Percentiles rank a stretch among this genome's conserved stretches.
Evolutionary conservation across 23 tunicate genomes (phyloP).

Genomic region (Oikopleura vanhoeffeni): DNA sequence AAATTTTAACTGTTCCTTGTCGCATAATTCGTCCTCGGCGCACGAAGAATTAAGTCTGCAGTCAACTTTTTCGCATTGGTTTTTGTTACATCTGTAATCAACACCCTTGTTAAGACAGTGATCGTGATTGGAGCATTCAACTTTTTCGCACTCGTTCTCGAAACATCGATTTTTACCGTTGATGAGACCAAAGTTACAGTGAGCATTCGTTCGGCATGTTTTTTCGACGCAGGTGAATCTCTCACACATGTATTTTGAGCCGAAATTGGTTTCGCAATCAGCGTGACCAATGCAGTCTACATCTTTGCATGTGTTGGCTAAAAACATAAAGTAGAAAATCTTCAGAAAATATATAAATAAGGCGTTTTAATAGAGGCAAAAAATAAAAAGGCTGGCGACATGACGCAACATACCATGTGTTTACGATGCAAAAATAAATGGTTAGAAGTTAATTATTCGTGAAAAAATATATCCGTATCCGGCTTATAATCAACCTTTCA

Average conservation of each 20-base stretch:
- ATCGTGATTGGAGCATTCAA: not conserved
- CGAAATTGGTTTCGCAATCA: not conserved
- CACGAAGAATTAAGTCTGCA: not conserved
- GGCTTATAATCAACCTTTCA: no score
- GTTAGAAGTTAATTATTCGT: no score
- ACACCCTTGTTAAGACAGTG: not conserved
- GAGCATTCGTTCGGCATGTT: not conserved
- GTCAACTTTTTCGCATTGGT: not conserved
- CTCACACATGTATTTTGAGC: not conserved
- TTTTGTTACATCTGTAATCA: no score
- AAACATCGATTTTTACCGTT: not conserved
- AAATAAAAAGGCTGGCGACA: no score
- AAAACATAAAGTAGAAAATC: no score
- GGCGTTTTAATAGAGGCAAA: no score
- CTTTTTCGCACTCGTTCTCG: not conserved
- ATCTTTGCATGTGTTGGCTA: not conserved
- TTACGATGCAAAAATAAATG: no score
- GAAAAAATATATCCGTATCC: no score
- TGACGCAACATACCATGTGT: no score
- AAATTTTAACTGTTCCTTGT: no score
- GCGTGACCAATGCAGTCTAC: not conserved
- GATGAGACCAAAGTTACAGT: not conserved
- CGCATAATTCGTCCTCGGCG: not conserved
- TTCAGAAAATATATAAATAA: no score
- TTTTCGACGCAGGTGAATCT: not conserved